Evolutionary conservation across 2,113 vertebrate genomes (phyloP).

Genomic region (Ceyx melanurus): DNA sequence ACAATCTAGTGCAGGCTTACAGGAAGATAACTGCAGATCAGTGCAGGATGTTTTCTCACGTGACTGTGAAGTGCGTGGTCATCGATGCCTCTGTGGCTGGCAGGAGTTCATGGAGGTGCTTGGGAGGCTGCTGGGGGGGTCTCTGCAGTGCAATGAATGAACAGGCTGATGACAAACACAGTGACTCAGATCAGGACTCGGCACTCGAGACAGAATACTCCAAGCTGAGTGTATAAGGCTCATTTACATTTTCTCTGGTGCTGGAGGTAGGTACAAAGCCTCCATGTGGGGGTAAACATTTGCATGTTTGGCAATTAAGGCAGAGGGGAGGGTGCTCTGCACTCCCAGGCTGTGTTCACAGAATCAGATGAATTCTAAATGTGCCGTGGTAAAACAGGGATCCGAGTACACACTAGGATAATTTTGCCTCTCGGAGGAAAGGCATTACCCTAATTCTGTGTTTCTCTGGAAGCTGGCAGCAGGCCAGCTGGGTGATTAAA

Average conservation of each 20-base stretch:
- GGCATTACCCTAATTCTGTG: constrained; percentile 11
- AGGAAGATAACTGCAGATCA: background rate
- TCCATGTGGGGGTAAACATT: background rate
- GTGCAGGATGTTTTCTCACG: rapidly evolving
- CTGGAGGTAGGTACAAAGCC: background rate
- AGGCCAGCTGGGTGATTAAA: background rate
- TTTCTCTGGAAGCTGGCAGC: constrained; percentile 23
- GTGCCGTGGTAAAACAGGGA: constrained; percentile 3
- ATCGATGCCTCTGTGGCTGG: rapidly evolving
- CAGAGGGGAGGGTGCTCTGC: background rate
- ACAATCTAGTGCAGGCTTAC: background rate
- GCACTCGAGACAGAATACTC: background rate
- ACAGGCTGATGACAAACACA: background rate
- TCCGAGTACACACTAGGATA: background rate
- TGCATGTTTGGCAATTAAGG: constrained; percentile 7
- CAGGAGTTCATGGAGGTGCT: background rate
- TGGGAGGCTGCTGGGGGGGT: background rate
- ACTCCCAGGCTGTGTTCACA: background rate
- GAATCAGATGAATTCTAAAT: constrained; percentile 3
- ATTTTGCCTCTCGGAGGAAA: constrained; percentile 28
- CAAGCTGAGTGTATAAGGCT: background rate
- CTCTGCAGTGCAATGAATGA: background rate
- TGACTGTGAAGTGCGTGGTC: rapidly evolving
- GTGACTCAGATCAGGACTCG: background rate
- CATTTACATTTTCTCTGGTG: constrained; percentile 24